Base-by-base conservation (phyloP, 2,797 vertebrate species). In the Spinus pinus region DNA sequence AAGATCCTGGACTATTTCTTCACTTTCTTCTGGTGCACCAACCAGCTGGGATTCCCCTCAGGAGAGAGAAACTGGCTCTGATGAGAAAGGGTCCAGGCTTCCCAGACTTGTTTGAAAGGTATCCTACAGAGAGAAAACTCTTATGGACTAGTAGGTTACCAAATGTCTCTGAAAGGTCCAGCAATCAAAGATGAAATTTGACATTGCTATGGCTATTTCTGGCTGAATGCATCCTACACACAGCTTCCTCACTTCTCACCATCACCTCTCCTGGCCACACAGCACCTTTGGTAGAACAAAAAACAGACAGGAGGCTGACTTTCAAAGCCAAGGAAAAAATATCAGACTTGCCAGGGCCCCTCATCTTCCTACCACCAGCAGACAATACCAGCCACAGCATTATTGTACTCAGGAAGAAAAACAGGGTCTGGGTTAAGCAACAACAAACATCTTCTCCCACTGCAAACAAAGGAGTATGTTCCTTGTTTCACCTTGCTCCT, bases 201-300 rank as follows among this genome's bases (percentile, higher is more conserved):
- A 53, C 37, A 67, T 25, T 6, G 2, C 35, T 58, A 22, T 18
- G 35, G 39, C 58, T 65, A 17, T 44, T 91, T 70, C 73, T 75
- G 69, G 35, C 39, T 81, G 14, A 47, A 54, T 10, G 10, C 28
- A 73, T n/a, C 25, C 41, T 44, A 13, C 47, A 21, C 28, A 51
- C 5, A 56, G 50, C 72, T 74, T 64, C 72, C 77, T 50, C 79
- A 31, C 23, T 85, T 25, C 41, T n/a, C 41, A 44, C 41, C 54
- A 27, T 9, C 81, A 67, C 74, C 81, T 64, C 0, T 0, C 31
- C 31, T 0, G 0, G 57, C 44, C 3, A 0, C 71, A 60, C 27
- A 33, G 47, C 87, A 72, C 6, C 42, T 30, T 53, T 20, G 30
- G 31, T 19, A 65, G 77, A 84, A 83, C 23, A 86, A 50, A n/a